Evolutionary conservation across 37 sponge, comb jelly and placozoan species (phyloP).

Genomic region (Diacarnus erythraeanus): DNA sequence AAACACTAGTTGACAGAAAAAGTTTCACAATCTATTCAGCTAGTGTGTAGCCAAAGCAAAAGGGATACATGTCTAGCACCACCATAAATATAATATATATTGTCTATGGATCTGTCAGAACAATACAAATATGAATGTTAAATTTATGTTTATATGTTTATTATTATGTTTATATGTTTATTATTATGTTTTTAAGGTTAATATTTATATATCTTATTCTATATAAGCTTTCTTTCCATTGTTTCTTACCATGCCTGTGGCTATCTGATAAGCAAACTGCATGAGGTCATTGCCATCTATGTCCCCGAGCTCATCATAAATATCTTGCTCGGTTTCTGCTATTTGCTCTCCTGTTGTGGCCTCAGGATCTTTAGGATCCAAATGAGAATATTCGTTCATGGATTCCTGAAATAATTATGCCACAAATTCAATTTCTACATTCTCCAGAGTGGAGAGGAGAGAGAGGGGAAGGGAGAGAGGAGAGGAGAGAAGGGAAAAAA

Average conservation of each 20-base stretch:
- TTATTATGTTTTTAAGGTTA: too few relatives aligned
- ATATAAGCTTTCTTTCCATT: not conserved
- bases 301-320: slow-evolving; percentile 37
- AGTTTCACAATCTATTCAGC: too few relatives aligned
- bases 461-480: slow-evolving; percentile 18
- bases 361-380: slow-evolving; percentile 5
- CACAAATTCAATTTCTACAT: not conserved
- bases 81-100: too few relatives aligned
- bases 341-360: not conserved
- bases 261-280: slow-evolving; percentile 69
- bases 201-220: too few relatives aligned
- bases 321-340: slow-evolving; percentile 1
- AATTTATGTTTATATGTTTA: too few relatives aligned
- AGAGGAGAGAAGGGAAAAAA: not conserved
- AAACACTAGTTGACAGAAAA: too few relatives aligned
- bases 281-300: slow-evolving; percentile 54
- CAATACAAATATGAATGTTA: too few relatives aligned
- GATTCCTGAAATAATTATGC: slow-evolving; percentile 21
- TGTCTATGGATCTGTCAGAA: too few relatives aligned
- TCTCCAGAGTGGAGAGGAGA: too few relatives aligned
- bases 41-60: too few relatives aligned
- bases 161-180: too few relatives aligned
- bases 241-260: slow-evolving; percentile 60
- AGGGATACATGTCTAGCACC: too few relatives aligned
- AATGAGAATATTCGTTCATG: slow-evolving; percentile 37